phyloP scores from a whole-genome alignment of 1,140 invertebrate genomes.

The Drosophila leontia region DNA sequence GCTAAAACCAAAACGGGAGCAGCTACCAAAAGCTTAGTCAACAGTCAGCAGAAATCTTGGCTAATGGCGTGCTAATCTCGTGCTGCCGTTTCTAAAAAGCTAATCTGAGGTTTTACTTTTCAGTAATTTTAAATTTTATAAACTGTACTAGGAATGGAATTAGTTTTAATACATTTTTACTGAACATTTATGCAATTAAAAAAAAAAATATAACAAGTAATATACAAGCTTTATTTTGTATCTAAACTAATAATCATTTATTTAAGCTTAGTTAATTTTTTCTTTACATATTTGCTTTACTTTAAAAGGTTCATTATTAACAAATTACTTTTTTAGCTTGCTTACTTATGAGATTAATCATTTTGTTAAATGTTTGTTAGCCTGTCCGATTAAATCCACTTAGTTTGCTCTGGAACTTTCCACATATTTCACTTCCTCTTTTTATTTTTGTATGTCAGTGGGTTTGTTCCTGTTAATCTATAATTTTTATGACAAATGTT shows the following conservation, averaged over 20 bases:
- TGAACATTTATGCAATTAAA: too few relatives aligned
- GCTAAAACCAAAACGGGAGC: slow-evolving; percentile 24
- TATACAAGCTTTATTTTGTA: too few relatives aligned
- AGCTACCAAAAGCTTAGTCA: slow-evolving; percentile 76
- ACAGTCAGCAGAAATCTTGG: slow-evolving; percentile 53
- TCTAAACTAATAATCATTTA: too few relatives aligned
- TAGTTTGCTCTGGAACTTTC: not conserved
- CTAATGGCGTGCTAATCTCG: slow-evolving; percentile 64
- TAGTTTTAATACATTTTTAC: too few relatives aligned
- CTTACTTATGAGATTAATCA: slow-evolving; percentile 9
- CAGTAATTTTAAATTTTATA: too few relatives aligned
- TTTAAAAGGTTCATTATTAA: not conserved
- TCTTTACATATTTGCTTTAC: not conserved
- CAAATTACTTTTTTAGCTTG: not conserved
- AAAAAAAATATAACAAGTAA: too few relatives aligned
- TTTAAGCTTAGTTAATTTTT: not conserved
- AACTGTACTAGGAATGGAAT: too few relatives aligned
- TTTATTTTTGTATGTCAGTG: slow-evolving; percentile 3
- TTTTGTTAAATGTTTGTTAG: not conserved
- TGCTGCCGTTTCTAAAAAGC: slow-evolving; percentile 47
- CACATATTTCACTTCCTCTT: not conserved
- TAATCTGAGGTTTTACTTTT: not conserved
- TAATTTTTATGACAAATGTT: not conserved
- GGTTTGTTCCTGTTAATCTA: slow-evolving; percentile 3
- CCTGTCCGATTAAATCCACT: not conserved